These are phyloP conservation scores for Scrobipalpa atriplicella DNA, from an alignment of 2,888 invertebrate species.

Conservation along the genomic window DNA sequence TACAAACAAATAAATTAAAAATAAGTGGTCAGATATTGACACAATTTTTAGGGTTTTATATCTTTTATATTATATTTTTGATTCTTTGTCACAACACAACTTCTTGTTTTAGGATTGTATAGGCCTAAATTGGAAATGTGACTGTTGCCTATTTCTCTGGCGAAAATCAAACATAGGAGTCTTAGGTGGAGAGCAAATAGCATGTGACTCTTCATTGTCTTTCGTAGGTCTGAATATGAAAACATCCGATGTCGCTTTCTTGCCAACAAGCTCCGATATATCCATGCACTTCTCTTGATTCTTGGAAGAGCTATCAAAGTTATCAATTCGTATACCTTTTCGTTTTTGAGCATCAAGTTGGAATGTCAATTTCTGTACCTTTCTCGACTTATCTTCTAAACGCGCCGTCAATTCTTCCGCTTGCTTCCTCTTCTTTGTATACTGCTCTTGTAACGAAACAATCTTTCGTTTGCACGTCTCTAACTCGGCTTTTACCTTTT, in stretches of 20 bases:
- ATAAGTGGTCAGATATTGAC: neutral
- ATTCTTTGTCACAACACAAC: neutral
- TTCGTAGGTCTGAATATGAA: conserved; percentile 71
- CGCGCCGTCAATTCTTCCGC: conserved; percentile 70
- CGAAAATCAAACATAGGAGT: conserved; percentile 76
- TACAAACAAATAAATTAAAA: neutral
- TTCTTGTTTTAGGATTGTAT: conserved; percentile 54
- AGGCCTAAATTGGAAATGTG: conserved; percentile 68
- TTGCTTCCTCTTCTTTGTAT: conserved; percentile 71
- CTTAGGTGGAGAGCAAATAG: conserved; percentile 61
- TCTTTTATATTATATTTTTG: neutral
- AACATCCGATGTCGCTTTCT: conserved; percentile 60
- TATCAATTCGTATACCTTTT: conserved; percentile 62
- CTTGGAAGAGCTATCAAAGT: conserved; percentile 52
- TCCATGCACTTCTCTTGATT: conserved; percentile 70
- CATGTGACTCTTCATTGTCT: conserved; percentile 56
- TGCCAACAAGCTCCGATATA: conserved; percentile 69
- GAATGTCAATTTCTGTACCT: conserved; percentile 74
- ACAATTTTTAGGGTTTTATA: neutral
- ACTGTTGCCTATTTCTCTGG: conserved; percentile 50
- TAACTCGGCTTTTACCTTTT: conserved; percentile 75
- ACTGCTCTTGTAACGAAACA: conserved; percentile 67
- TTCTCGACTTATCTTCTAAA: conserved; percentile 72
- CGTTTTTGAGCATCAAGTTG: conserved; percentile 72
- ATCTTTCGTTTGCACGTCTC: conserved; percentile 76